Conservation (phyloP, 1,140 invertebrate genomes). For the Drosophila kikkawai region DNA sequence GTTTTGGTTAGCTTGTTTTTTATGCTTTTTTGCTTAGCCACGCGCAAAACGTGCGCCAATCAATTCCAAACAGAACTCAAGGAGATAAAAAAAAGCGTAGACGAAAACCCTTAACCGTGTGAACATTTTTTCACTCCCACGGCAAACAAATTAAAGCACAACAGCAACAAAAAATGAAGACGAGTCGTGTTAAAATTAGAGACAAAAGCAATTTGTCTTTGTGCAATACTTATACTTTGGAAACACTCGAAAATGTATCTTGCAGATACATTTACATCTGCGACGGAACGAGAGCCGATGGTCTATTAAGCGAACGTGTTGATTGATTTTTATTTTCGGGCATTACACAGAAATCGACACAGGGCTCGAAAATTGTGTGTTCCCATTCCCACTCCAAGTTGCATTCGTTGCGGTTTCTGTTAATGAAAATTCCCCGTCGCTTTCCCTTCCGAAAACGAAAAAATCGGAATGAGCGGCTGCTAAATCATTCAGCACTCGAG, state of each 20-base stretch:
- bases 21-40: constrained; percentile 35
- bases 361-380: constrained; percentile 27
- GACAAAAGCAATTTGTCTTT: constrained; percentile 81
- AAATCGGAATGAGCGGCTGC: constrained; percentile 27
- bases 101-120: constrained; percentile 62
- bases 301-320: constrained; percentile 75
- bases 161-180: constrained; percentile 19
- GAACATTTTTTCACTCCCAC: constrained; percentile 75
- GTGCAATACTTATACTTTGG: constrained; percentile 60
- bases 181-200: constrained; percentile 76
- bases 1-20: constrained; percentile 15
- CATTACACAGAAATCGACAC: constrained; percentile 47
- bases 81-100: constrained; percentile 27
- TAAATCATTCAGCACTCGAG: constrained; percentile 75
- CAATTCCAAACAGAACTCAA: constrained; percentile 61
- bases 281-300: constrained; percentile 5
- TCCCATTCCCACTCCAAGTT: constrained; percentile 40
- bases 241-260: constrained; percentile 59
- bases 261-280: constrained; percentile 75
- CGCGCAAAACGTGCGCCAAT: constrained; percentile 82
- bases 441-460: not conserved
- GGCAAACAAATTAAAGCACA: constrained; percentile 76
- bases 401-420: constrained; percentile 47
- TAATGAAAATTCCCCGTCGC: constrained; percentile 38
- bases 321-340: constrained; percentile 78